Evolutionary conservation across 2,888 invertebrate genomes (phyloP).

Genomic region (Dicranocentrus wangi): DNA sequence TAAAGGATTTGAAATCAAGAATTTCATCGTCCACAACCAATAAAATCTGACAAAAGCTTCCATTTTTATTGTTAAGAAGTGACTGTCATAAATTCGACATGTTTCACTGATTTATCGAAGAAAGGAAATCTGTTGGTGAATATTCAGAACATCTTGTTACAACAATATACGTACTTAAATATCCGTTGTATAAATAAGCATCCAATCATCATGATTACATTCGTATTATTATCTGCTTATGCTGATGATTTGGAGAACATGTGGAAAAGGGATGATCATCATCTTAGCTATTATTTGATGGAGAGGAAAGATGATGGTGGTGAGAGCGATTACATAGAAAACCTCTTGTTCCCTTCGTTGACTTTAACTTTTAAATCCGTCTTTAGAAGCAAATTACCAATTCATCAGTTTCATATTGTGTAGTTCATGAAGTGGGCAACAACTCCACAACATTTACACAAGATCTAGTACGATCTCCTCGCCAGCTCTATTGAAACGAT

Average conservation of each 20-base stretch:
- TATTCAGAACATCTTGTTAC: constrained; percentile 21
- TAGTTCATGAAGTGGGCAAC: constrained; percentile 42
- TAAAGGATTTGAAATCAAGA: not conserved
- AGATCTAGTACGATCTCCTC: constrained; percentile 14
- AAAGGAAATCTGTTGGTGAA: not conserved
- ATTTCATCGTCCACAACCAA: constrained; percentile 19
- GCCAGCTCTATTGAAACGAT: constrained; percentile 38
- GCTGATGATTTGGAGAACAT: constrained; percentile 8
- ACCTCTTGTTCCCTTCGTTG: constrained; percentile 32
- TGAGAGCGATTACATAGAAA: constrained; percentile 43
- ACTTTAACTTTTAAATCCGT: constrained; percentile 36
- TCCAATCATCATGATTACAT: constrained; percentile 43
- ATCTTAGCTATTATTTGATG: constrained; percentile 37
- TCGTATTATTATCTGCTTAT: constrained; percentile 37
- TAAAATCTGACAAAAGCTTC: constrained; percentile 20
- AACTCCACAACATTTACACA: constrained; percentile 47
- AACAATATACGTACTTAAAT: no score
- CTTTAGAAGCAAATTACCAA: constrained; percentile 67
- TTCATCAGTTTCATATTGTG: constrained; percentile 67
- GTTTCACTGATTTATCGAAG: constrained; percentile 26
- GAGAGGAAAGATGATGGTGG: constrained; percentile 38
- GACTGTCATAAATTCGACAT: constrained; percentile 48
- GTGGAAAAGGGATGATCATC: constrained; percentile 14
- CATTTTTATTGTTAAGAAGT: constrained; percentile 3
- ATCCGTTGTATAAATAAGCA: no score